Evolutionary conservation across 1,140 invertebrate species (phyloP).

Genomic region (Ceratina australensis): DNA sequence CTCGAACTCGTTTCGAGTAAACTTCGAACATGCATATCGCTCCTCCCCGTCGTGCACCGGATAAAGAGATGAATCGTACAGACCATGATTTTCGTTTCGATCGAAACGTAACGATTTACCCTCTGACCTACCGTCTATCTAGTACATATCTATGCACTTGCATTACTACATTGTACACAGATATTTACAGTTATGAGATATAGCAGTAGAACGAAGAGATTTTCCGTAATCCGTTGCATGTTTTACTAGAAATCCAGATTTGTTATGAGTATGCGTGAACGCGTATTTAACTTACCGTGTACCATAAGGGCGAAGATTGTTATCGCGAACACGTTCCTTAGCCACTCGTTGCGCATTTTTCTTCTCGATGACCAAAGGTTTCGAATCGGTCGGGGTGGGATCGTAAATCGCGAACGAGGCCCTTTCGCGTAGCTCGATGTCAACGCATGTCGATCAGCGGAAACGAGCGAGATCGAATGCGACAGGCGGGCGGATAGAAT

Average conservation of each 20-base stretch:
- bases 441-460: slow-evolving; percentile 10
- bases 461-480: too few species aligned
- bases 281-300: slow-evolving; percentile 36
- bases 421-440: background rate
- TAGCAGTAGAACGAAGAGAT: too few species aligned
- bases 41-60: background rate
- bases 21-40: slow-evolving; percentile 1
- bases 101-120: too few species aligned
- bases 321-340: slow-evolving; percentile 43
- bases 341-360: slow-evolving; percentile 51
- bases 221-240: too few species aligned
- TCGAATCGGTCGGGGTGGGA: background rate
- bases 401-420: slow-evolving; percentile 30
- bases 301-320: slow-evolving; percentile 44
- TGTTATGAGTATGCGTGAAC: background rate
- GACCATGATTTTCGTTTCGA: too few species aligned
- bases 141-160: too few species aligned
- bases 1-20: slow-evolving; percentile 11
- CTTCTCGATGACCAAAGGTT: slow-evolving; percentile 30
- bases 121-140: too few species aligned
- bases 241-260: too few species aligned
- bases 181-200: too few species aligned
- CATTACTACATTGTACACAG: too few species aligned
- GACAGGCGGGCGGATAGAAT: background rate
- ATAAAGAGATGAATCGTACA: too few species aligned